Evolutionary conservation across 2,888 invertebrate genomes (phyloP).

Genomic region (Hirtodrosophila alboralis): DNA sequence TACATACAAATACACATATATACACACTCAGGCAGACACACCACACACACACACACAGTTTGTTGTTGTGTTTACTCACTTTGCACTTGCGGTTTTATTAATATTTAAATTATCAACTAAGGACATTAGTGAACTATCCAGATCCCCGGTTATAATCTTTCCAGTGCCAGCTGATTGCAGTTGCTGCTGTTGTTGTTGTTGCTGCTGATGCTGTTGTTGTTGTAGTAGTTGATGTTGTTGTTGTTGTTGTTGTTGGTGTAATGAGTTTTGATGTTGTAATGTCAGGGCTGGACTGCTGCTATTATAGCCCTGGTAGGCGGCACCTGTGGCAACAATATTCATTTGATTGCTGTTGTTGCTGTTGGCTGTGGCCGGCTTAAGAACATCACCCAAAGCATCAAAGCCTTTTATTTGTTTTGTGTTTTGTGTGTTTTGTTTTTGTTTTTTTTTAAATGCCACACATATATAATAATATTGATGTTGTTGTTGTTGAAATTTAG

Average conservation of each 20-base stretch:
- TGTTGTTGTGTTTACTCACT: constrained; percentile 87
- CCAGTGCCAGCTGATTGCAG: constrained; percentile 85
- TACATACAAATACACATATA: constrained; percentile 6
- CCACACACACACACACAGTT: constrained; percentile 24
- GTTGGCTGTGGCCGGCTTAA: constrained; percentile 86
- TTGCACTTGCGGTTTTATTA: constrained; percentile 88
- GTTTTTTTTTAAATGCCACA: constrained; percentile 33
- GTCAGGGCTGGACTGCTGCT: constrained; percentile 54
- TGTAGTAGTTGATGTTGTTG: constrained; percentile 75
- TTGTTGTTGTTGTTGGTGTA: constrained; percentile 74
- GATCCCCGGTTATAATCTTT: constrained; percentile 94
- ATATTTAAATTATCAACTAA: constrained; percentile 96
- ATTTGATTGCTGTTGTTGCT: constrained; percentile 74
- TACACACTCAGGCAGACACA: constrained; percentile 11
- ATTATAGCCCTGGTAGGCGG: constrained; percentile 60
- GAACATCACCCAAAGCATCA: constrained; percentile 90
- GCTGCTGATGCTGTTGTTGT: constrained; percentile 71
- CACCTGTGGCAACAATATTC: constrained; percentile 83
- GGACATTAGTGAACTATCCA: constrained; percentile 96
- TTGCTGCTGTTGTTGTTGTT: constrained; percentile 82
- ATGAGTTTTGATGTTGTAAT: constrained; percentile 60
- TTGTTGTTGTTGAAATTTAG: constrained; percentile 43
- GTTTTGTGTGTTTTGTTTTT: too few relatives aligned
- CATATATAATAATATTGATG: constrained; percentile 36
- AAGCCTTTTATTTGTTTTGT: constrained; percentile 85